A percentile compares a stretch with the other conserved stretches of the same genome.
Conservation (phyloP, 2,113 vertebrate species). For the Sorex araneus region DNA sequence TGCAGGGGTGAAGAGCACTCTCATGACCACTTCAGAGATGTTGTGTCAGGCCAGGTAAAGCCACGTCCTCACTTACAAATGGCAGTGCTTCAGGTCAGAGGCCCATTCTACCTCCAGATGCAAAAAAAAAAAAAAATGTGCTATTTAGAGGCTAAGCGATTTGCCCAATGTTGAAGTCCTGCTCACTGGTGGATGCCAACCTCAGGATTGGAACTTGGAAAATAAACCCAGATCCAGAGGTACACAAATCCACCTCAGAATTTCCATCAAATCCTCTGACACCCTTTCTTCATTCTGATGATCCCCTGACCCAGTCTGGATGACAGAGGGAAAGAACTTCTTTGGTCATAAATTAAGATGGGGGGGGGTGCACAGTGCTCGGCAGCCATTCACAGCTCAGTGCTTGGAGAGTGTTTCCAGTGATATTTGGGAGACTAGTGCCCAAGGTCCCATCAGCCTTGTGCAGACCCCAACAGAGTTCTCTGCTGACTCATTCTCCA, state of each 20-base stretch:
- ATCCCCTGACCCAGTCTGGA: background rate
- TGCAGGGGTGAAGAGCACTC: background rate
- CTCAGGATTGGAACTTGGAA: background rate
- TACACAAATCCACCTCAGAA: background rate
- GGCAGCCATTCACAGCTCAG: background rate
- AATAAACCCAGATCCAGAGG: background rate
- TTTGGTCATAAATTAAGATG: background rate
- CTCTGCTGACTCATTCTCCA: too few relatives aligned
- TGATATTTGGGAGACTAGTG: too few relatives aligned
- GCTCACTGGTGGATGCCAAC: background rate
- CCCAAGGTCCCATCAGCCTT: too few relatives aligned
- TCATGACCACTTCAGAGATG: background rate
- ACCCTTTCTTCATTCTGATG: background rate
- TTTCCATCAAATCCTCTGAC: background rate
- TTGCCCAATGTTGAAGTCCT: background rate
- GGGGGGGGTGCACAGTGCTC: background rate
- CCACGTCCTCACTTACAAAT: background rate
- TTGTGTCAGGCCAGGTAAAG: background rate
- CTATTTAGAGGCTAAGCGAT: background rate
- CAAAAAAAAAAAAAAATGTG: background rate
- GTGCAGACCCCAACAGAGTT: too few relatives aligned
- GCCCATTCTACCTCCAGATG: background rate
- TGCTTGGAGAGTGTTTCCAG: too few relatives aligned
- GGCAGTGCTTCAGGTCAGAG: background rate
- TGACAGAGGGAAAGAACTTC: background rate